Evolutionary conservation across 2,888 invertebrate species (phyloP).

Genomic region (Calameuta pallipes): DNA sequence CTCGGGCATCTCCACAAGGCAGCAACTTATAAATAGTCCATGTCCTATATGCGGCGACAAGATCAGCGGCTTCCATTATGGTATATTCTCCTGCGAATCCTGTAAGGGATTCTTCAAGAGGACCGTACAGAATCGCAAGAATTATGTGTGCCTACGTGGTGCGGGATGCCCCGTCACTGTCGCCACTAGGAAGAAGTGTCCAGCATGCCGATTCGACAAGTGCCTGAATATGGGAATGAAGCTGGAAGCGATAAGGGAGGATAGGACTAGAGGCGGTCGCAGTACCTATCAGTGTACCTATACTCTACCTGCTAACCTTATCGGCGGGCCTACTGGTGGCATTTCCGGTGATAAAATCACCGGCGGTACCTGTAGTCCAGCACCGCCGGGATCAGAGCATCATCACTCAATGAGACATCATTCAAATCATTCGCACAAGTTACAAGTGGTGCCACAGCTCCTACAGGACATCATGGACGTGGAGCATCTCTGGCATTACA

Average conservation of each 20-base stretch:
- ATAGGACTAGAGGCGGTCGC: constrained; percentile 93
- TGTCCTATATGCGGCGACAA: constrained; percentile 97
- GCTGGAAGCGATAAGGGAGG: constrained; percentile 95
- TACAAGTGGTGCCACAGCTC: constrained; percentile 61
- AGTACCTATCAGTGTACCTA: constrained; percentile 97
- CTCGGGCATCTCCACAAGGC: constrained; percentile 83
- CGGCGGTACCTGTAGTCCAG: constrained; percentile 59
- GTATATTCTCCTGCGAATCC: constrained; percentile 97
- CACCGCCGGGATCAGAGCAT: constrained; percentile 57
- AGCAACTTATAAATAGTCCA: constrained; percentile 91
- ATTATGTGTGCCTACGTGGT: constrained; percentile 92
- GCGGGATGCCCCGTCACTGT: constrained; percentile 93
- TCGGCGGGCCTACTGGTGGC: constrained; percentile 56
- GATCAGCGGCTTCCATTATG: constrained; percentile 97
- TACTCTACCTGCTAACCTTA: constrained; percentile 77
- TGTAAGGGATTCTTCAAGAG: constrained; percentile 99
- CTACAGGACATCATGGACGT: constrained; percentile 94
- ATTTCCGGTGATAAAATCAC: constrained; percentile 65
- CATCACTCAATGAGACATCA: constrained; percentile 60
- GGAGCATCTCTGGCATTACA: constrained; percentile 95
- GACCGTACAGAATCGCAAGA: constrained; percentile 98
- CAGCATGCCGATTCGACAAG: constrained; percentile 96
- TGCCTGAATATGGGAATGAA: constrained; percentile 97
- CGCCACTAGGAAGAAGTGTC: constrained; percentile 95
- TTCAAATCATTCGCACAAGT: constrained; percentile 61